Evolutionary conservation across 2,888 invertebrate species (phyloP).

Genomic region (Agrochola litura): DNA sequence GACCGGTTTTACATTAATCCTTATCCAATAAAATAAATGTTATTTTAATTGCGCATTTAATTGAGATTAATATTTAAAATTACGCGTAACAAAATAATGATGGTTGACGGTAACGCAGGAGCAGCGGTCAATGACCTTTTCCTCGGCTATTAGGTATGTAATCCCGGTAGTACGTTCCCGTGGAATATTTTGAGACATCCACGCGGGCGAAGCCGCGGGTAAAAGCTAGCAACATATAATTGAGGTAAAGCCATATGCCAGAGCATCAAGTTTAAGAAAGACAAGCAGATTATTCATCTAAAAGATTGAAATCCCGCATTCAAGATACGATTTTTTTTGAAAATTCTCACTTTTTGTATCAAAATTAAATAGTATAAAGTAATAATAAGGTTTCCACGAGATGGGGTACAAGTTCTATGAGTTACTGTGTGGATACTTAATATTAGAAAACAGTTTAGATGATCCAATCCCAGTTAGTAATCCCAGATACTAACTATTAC

Average conservation of each 20-base stretch:
- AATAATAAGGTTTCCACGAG: constrained; percentile 4
- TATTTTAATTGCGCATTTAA: too few species aligned
- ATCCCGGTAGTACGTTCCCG: too few species aligned
- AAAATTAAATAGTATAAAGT: background rate
- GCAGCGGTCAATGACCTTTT: too few species aligned
- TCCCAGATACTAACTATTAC: constrained; percentile 30
- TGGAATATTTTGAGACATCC: too few species aligned
- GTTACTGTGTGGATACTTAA: constrained; percentile 6
- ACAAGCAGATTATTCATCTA: background rate
- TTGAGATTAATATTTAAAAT: too few species aligned
- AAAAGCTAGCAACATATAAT: background rate
- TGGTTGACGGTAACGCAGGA: too few species aligned
- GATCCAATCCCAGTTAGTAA: constrained; percentile 57
- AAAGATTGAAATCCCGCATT: background rate
- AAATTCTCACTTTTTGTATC: too few species aligned
- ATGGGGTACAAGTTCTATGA: constrained; percentile 16
- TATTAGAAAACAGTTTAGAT: constrained; percentile 35
- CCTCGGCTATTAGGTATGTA: too few species aligned
- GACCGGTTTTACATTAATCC: too few species aligned
- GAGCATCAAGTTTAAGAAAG: background rate
- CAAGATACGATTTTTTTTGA: background rate
- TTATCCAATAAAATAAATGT: too few species aligned
- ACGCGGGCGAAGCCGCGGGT: too few species aligned
- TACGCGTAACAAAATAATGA: too few species aligned
- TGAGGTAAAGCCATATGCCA: background rate